These are phyloP conservation scores for Spodoptera litura DNA, from an alignment of 1,140 invertebrate genomes.

Conservation along the genomic window DNA sequence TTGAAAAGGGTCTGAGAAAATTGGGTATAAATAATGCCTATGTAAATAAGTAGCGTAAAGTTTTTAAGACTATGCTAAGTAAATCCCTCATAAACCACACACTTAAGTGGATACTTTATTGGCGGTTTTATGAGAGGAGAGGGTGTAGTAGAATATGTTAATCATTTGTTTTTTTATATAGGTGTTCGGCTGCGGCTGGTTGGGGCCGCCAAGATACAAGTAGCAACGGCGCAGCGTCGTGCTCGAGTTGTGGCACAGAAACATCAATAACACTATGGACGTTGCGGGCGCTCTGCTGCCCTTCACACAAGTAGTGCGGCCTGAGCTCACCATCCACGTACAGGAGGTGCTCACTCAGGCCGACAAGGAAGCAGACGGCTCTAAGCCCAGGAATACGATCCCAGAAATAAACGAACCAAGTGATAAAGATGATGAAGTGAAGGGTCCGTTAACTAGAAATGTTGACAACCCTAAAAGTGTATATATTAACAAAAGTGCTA, in stretches of 20 bases:
- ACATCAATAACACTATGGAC: slow-evolving; percentile 86
- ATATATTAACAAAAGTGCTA: slow-evolving; percentile 45
- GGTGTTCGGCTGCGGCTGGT: slow-evolving; percentile 89
- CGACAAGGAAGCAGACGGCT: slow-evolving; percentile 61
- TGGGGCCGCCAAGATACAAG: slow-evolving; percentile 87
- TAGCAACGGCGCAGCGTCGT: slow-evolving; percentile 87
- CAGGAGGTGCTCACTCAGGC: slow-evolving; percentile 78
- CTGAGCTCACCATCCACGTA: slow-evolving; percentile 78
- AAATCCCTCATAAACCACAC: slow-evolving; percentile 14
- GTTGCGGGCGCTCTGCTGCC: slow-evolving; percentile 80
- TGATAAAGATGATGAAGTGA: slow-evolving; percentile 60
- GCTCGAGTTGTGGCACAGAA: slow-evolving; percentile 86
- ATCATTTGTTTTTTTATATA: slow-evolving; percentile 63
- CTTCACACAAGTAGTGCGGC: slow-evolving; percentile 78
- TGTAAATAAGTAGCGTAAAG: slow-evolving; percentile 2
- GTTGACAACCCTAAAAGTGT: slow-evolving; percentile 7
- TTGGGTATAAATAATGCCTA: slow-evolving; percentile 17
- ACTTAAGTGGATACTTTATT: not conserved
- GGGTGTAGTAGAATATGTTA: not conserved
- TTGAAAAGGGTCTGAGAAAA: slow-evolving; percentile 15
- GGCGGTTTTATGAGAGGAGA: not conserved
- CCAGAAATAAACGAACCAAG: slow-evolving; percentile 78
- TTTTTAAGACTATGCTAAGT: slow-evolving; percentile 22
- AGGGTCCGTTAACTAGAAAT: slow-evolving; percentile 6
- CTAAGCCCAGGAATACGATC: slow-evolving; percentile 64